Evolutionary conservation across 2,113 vertebrate genomes (phyloP), one percentile per base, ranked within the genome.

Genomic region (Morphnarchus princeps): DNA sequence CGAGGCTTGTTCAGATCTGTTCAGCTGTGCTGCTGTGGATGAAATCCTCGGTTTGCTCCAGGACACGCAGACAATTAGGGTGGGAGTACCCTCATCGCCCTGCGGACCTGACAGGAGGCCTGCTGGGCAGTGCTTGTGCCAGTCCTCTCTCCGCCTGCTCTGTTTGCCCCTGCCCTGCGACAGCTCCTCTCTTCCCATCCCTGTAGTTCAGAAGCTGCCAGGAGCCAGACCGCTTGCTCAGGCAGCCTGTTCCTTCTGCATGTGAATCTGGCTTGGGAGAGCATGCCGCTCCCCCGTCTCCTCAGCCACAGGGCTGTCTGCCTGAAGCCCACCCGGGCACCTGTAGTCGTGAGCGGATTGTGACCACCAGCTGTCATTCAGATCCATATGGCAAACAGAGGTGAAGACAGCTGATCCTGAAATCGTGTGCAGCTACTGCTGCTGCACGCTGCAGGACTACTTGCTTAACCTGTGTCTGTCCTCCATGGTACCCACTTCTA

Each of bases 1-100:
- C 18, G 25, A 94, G 93, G 96, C 89, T 97, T 70, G 79, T 70
- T 96, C 84, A 84, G 85, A 87, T 54, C 83, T 94, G 93, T 92
- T 97, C 97, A 95, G 97, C 96, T 89, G 5, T 1, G 17, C 58
- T 97, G 96, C 93, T 91, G 58, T 72, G 91, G 91, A 67, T 58
- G 43, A 97, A 93, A 95, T 81, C 65, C 91, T 96, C 91, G 45
- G 43, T 90, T 86, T 95, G 67, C 90, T 94, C 82, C 83, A 4
- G 17, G 76, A 55, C 36, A 62, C 36, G 92, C 93, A 95, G 97
- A 77, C 90, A 66, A 77, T 91, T 77, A 78, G 96, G 72, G 80
- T 95, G 93, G 93, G 94, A 97, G 87, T 45, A 52, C 67, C 67
- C 47, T 65, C 9, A 4, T n/a, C 25, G 8, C 82, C 74, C 95